A percentile compares a stretch with the other conserved stretches of the same genome.
These are phyloP conservation scores for Drosophila nigromelanica DNA, from an alignment of 1,140 invertebrate species.

Conservation along the genomic window DNA sequence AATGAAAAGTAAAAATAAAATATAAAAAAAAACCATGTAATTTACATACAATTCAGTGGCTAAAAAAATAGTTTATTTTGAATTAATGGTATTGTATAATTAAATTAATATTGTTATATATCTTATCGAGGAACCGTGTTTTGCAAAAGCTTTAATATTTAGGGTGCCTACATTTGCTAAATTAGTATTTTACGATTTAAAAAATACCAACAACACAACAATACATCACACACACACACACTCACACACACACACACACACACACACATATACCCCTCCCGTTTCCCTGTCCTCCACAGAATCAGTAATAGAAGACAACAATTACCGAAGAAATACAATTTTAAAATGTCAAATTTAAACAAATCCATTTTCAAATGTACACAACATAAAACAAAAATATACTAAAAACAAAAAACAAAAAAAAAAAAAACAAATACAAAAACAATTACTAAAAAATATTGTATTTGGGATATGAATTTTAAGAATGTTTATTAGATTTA, in stretches of 20 bases:
- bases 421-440: conserved; percentile 7
- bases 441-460: conserved; percentile 39
- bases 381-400: conserved; percentile 17
- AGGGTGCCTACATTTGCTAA: conserved; percentile 84
- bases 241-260: conserved; percentile 16
- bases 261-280: conserved; percentile 23
- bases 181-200: conserved; percentile 82
- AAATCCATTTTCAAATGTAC: conserved; percentile 21
- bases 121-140: conserved; percentile 83
- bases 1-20: conserved; percentile 41
- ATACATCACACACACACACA: conserved; percentile 13
- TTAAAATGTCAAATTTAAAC: conserved; percentile 17
- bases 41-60: conserved; percentile 41
- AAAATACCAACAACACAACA: conserved; percentile 38
- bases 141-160: conserved; percentile 84
- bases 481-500: conserved; percentile 79
- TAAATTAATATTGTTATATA: conserved; percentile 78
- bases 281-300: conserved; percentile 6
- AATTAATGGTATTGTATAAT: conserved; percentile 79
- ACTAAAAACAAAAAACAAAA: no score
- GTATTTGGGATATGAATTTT: conserved; percentile 79
- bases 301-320: conserved; percentile 23
- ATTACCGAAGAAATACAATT: conserved; percentile 19
- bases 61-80: conserved; percentile 74
- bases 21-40: conserved; percentile 37